These are phyloP conservation scores for Mixornis gularis DNA, from an alignment of 2,113 vertebrate species.

Conservation along the genomic window DNA sequence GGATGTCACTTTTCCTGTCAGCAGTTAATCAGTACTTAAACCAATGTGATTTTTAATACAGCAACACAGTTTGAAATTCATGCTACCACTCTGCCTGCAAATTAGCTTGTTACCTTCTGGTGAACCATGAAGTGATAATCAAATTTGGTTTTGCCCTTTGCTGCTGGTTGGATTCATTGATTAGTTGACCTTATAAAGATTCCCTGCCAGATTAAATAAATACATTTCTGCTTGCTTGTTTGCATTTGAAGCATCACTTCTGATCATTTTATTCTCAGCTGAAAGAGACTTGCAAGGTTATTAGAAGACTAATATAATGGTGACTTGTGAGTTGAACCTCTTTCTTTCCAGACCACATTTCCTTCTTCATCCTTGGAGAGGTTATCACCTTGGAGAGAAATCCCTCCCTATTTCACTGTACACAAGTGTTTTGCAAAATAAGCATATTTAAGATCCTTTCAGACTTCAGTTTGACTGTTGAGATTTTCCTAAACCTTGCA, in stretches of 20 bases:
- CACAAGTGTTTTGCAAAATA: background rate
- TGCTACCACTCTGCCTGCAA: background rate
- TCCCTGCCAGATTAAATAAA: background rate
- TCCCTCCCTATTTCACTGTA: background rate
- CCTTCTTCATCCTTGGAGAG: background rate
- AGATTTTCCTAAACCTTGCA: background rate
- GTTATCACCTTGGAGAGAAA: background rate
- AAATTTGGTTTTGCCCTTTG: constrained; percentile 17
- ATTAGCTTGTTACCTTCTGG: background rate
- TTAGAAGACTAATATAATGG: background rate
- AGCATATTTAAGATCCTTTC: background rate
- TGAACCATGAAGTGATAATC: background rate
- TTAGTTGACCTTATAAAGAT: constrained; percentile 15
- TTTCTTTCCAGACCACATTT: background rate
- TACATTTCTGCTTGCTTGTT: background rate
- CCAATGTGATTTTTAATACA: background rate
- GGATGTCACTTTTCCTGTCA: background rate
- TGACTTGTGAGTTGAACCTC: background rate
- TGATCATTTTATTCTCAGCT: background rate
- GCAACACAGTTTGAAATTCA: background rate
- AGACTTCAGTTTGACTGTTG: background rate
- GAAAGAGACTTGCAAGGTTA: background rate
- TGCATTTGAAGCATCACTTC: background rate
- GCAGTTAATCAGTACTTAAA: background rate
- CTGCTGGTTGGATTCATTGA: constrained; percentile 17